Percentiles rank a stretch among this genome's conserved stretches.
These are phyloP conservation scores for Schizaphis graminum DNA, from an alignment of 2,888 invertebrate species.

Conservation along the genomic window DNA sequence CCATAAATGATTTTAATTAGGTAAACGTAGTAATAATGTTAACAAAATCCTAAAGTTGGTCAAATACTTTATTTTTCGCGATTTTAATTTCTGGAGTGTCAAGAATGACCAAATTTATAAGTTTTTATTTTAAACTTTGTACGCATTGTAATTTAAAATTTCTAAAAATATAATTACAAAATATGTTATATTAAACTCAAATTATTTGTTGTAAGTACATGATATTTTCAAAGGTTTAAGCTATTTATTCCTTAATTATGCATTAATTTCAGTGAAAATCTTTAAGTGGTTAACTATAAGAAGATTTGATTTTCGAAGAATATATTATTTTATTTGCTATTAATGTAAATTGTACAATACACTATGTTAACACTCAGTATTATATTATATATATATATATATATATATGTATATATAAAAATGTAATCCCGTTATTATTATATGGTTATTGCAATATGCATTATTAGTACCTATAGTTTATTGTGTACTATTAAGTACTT, in stretches of 20 bases:
- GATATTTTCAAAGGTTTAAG: background rate
- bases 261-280: background rate
- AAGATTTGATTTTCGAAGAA: background rate
- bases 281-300: background rate
- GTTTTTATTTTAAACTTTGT: background rate
- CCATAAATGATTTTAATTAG: background rate
- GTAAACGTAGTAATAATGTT: background rate
- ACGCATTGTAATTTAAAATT: background rate
- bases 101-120: background rate
- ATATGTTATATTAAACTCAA: background rate
- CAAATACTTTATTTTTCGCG: conserved; percentile 9
- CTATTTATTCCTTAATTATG: too few relatives aligned
- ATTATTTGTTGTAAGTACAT: background rate
- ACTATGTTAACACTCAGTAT: background rate
- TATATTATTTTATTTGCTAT: background rate
- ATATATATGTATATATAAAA: too few relatives aligned
- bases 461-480: background rate
- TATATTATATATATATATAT: too few relatives aligned
- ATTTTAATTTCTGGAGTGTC: background rate
- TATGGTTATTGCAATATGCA: background rate
- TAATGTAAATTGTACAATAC: background rate
- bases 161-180: background rate
- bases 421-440: background rate
- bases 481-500: background rate
- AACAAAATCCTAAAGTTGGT: background rate